Percentiles rank a stretch among this genome's conserved stretches.
These are phyloP conservation scores for Ceratitis capitata DNA, from an alignment of 1,140 invertebrate species.

Conservation along the genomic window DNA sequence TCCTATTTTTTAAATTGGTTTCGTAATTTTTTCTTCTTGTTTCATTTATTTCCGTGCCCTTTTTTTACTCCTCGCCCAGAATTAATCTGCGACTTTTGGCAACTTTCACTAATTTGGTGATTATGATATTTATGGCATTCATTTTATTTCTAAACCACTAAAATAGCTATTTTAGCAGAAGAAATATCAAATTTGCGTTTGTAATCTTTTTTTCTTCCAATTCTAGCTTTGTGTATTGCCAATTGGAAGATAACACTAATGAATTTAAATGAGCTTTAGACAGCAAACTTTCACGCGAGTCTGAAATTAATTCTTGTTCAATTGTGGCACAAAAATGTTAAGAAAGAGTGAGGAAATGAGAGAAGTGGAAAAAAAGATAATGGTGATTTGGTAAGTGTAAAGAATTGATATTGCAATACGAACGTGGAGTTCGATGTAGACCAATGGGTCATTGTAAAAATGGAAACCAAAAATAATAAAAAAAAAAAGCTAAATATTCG, in stretches of 20 bases:
- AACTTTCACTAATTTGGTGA: not conserved
- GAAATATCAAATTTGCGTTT: not conserved
- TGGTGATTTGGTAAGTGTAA: too few species aligned
- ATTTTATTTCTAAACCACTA: not conserved
- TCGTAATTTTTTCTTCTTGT: not conserved
- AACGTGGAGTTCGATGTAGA: not conserved
- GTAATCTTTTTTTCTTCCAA: not conserved
- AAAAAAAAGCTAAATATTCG: too few species aligned
- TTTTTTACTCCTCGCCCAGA: not conserved
- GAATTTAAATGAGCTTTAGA: not conserved
- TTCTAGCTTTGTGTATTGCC: not conserved
- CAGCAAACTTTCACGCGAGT: not conserved
- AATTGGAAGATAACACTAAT: not conserved
- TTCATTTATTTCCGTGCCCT: not conserved
- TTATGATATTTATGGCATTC: not conserved
- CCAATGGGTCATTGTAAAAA: too few species aligned
- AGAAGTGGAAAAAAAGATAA: too few species aligned
- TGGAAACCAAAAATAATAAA: too few species aligned
- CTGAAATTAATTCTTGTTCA: not conserved
- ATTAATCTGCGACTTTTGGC: not conserved
- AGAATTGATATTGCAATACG: too few species aligned
- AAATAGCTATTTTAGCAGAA: not conserved
- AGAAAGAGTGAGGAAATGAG: too few species aligned
- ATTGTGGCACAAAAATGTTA: too few species aligned
- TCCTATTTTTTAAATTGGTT: not conserved